Evolutionary conservation across 2,113 vertebrate genomes (phyloP).

Genomic region (Cebus imitator): DNA sequence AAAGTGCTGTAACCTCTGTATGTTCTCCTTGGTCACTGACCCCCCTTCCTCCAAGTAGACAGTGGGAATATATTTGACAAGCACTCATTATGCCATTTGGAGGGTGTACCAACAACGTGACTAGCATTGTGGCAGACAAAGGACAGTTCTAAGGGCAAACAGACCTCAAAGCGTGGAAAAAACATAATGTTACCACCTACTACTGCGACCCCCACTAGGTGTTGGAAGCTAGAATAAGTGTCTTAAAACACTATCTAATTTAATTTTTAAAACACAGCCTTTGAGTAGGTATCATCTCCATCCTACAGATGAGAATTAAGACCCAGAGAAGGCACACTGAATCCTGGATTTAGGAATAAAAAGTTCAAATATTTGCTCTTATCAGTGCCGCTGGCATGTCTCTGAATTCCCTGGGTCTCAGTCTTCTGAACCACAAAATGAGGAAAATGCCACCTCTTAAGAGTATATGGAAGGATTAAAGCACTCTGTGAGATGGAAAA

Average conservation of each 20-base stretch:
- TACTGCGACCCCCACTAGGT: too few relatives aligned
- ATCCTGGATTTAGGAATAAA: background rate
- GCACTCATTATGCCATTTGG: accelerated
- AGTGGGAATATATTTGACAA: background rate
- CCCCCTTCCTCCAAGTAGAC: background rate
- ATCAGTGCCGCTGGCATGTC: too few relatives aligned
- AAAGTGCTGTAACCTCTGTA: background rate
- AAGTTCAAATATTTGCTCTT: background rate
- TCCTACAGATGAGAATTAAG: background rate
- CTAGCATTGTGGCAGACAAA: background rate
- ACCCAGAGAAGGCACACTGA: background rate
- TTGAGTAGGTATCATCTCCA: background rate
- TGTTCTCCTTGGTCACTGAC: background rate
- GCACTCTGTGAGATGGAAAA: background rate
- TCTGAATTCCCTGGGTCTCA: background rate
- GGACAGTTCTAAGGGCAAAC: background rate
- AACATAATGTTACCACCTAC: background rate
- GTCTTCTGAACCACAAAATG: background rate
- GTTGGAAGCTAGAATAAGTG: background rate
- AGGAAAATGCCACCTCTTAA: background rate
- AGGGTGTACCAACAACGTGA: background rate
- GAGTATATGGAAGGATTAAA: background rate
- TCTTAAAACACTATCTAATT: background rate
- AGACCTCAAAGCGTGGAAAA: background rate
- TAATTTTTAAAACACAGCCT: background rate